Evolutionary conservation across 1,140 invertebrate genomes (phyloP), one percentile per base, ranked within the genome.

Genomic region (Venustaconcha ellipsiformis): DNA sequence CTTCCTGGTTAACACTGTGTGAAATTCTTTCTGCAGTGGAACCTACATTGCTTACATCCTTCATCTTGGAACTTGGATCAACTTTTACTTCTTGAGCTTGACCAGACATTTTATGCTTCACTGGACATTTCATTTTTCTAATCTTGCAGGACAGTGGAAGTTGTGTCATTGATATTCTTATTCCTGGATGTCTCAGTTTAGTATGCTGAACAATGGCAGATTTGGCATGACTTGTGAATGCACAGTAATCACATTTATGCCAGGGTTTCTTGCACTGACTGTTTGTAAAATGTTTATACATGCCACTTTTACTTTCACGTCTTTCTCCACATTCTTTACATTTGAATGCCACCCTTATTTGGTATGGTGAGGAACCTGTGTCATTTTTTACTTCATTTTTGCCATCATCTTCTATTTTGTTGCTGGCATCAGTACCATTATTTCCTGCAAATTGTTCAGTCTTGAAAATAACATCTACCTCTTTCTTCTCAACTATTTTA

Each of bases 291-390:
- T 77, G 75, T 26, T 56, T 14, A 66, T 77, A 77, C 69, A 77
- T 72, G 14, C 30, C 30, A 72, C 62, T 72, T 57, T 59, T 72
- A 60, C 68, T 72, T 20, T 77, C 75, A 14, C 70, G 62, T 57
- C 72, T 77, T 15, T 67, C 56, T 17, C 75, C 75, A 37, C 75
- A 77, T 62, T 37, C 64, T 63, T 77, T 77, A 26, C 75, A 77
- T 57, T 77, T 77, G n/a, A 23, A 67, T 26, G 30, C 37, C 17
- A 70, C 72, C 57, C 60, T 77, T 17, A 77, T 68, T 59, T 63
- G 8, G 17, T 48, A 48, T 48, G 37, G 37, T 8, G 20, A 18
- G 18, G 18, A n/a, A 62, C 18, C 20, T 4, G 12, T 62, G 18
- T 18, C 59, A 23, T 62, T 62, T 62, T 18, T n/a, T 62, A n/a